Conservation (phyloP, 2,888 invertebrate species). For the Emmelina monodactyla region DNA sequence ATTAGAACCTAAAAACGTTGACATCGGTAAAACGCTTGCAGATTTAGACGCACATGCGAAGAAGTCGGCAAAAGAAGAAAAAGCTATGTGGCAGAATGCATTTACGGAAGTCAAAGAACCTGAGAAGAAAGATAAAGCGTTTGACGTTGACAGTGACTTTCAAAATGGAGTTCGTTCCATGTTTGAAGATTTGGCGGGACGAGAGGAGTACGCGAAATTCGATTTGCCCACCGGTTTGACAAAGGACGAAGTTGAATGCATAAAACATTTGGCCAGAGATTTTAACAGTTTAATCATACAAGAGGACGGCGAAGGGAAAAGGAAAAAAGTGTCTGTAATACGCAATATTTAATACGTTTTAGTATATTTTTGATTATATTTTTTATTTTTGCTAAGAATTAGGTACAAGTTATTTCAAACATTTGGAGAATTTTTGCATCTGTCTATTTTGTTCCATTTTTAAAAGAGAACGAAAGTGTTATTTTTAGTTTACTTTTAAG, state of each 20-base stretch:
- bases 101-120: conserved; percentile 22
- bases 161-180: conserved; percentile 32
- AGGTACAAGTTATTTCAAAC: too few species aligned
- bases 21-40: conserved; percentile 36
- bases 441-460: too few species aligned
- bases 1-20: conserved; percentile 47
- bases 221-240: conserved; percentile 37
- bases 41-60: conserved; percentile 30
- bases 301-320: conserved; percentile 31
- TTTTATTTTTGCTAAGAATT: too few species aligned
- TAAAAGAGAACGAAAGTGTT: too few species aligned
- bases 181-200: conserved; percentile 39
- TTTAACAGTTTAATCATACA: conserved; percentile 28
- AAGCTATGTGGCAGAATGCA: conserved; percentile 40
- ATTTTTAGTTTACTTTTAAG: too few species aligned
- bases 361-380: too few species aligned
- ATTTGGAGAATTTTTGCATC: too few species aligned
- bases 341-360: too few species aligned
- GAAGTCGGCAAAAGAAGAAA: conserved; percentile 26
- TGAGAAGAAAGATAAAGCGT: conserved; percentile 22
- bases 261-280: conserved; percentile 28
- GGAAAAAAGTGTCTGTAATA: conserved; percentile 33
- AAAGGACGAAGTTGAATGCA: conserved; percentile 32
- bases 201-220: conserved; percentile 31
- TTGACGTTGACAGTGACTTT: conserved; percentile 38